Evolutionary conservation across 2,888 invertebrate species (phyloP).

Genomic region (Apodemia zela): DNA sequence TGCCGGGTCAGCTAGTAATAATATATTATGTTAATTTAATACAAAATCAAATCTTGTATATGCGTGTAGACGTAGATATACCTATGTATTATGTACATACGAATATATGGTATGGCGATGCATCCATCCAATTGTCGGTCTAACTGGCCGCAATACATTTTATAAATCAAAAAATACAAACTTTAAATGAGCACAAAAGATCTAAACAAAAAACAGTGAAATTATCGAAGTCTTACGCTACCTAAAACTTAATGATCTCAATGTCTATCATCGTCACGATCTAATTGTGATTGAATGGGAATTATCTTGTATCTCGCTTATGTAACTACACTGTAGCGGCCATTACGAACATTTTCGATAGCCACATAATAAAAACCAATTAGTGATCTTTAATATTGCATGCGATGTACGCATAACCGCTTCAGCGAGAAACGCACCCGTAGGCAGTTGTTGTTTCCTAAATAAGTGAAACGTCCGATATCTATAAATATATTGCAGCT

Average conservation of each 20-base stretch:
- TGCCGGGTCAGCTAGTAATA: too few relatives aligned
- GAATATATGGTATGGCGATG: too few relatives aligned
- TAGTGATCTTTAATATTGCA: slow-evolving; percentile 9
- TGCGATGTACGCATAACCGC: slow-evolving; percentile 10
- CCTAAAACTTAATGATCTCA: slow-evolving; percentile 4
- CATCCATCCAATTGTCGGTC: too few relatives aligned
- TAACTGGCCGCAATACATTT: too few relatives aligned
- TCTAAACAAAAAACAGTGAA: too few relatives aligned
- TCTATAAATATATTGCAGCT: slow-evolving; percentile 54
- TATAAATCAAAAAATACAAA: too few relatives aligned
- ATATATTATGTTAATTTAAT: too few relatives aligned
- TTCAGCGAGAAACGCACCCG: slow-evolving; percentile 18
- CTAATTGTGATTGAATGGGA: slow-evolving; percentile 7
- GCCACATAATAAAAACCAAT: slow-evolving; percentile 9
- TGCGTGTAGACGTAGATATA: too few relatives aligned
- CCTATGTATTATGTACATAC: too few relatives aligned
- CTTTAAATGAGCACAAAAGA: too few relatives aligned
- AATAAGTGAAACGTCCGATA: slow-evolving; percentile 36
- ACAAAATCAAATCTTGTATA: too few relatives aligned
- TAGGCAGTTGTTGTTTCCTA: slow-evolving; percentile 25
- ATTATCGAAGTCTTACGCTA: too few relatives aligned
- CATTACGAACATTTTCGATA: slow-evolving; percentile 4
- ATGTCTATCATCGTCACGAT: slow-evolving; percentile 11
- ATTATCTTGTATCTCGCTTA: slow-evolving; percentile 9
- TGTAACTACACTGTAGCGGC: background rate